These are phyloP conservation scores for Scarus forsteni DNA, from an alignment of 2,797 vertebrate genomes.

Conservation along the genomic window DNA sequence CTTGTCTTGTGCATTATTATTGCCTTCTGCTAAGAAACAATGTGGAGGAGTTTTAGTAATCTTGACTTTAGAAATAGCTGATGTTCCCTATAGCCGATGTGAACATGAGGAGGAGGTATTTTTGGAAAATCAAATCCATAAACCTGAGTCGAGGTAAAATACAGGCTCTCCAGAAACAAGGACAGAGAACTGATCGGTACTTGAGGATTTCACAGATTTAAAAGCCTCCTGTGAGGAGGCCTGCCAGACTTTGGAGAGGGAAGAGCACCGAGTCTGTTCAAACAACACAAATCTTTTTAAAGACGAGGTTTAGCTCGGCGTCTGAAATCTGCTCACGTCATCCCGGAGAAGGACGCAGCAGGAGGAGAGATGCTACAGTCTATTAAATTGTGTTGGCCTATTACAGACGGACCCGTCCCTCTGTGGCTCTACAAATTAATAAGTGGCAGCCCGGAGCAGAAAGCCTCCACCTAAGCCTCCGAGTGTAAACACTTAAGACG, in stretches of 20 bases:
- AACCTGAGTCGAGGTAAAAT: too few relatives aligned
- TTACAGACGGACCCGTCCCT: conserved; percentile 9
- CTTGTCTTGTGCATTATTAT: too few relatives aligned
- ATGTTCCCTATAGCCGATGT: too few relatives aligned
- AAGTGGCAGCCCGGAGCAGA: conserved; percentile 8
- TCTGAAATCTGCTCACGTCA: conserved; percentile 39
- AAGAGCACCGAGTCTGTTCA: conserved; percentile 34
- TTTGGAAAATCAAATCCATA: too few relatives aligned
- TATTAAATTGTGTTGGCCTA: conserved; percentile 1
- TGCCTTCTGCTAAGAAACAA: too few relatives aligned
- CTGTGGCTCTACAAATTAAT: conserved; percentile 1
- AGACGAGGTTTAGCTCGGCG: conserved; percentile 33
- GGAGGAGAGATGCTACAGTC: conserved; percentile 5
- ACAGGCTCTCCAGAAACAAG: background rate
- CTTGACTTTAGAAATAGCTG: too few relatives aligned
- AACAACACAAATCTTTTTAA: conserved; percentile 57
- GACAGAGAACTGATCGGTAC: too few relatives aligned
- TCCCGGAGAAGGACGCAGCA: background rate
- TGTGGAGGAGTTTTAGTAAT: too few relatives aligned
- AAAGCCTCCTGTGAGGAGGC: conserved; percentile 16
- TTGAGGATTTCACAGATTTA: conserved; percentile 4
- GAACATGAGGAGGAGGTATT: too few relatives aligned
- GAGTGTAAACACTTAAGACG: conserved; percentile 15
- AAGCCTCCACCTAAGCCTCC: conserved; percentile 1
- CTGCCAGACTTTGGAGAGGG: background rate